Conservation (phyloP, 2,113 vertebrate species). For the Menura novaehollandiae region DNA sequence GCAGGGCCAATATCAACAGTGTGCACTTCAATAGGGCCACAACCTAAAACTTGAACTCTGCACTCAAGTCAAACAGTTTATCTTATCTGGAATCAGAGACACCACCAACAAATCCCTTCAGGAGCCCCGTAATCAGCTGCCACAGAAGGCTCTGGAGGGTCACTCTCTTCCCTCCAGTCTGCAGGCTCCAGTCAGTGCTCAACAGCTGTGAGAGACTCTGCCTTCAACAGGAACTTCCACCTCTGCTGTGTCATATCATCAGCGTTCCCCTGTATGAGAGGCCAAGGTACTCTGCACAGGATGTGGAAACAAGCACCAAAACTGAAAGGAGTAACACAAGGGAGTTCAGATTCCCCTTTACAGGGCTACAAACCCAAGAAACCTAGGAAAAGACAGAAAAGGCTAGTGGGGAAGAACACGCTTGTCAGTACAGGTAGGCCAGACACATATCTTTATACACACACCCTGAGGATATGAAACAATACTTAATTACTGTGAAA, state of each 20-base stretch:
- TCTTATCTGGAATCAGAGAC: not conserved
- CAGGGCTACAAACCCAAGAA: not conserved
- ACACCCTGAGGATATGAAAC: conserved; percentile 24
- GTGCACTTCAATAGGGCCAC: rapidly evolving
- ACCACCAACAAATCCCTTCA: not conserved
- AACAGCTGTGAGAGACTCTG: not conserved
- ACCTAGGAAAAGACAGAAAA: not conserved
- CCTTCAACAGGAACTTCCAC: not conserved
- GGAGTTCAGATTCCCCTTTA: not conserved
- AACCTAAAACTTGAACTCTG: not conserved
- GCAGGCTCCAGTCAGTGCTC: not conserved
- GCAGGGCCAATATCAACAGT: rapidly evolving
- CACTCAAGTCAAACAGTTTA: not conserved
- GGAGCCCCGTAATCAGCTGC: not conserved
- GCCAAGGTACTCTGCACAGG: not conserved
- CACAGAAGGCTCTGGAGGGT: not conserved
- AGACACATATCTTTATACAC: not conserved
- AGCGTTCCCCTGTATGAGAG: rapidly evolving
- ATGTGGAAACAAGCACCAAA: not conserved
- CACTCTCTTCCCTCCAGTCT: not conserved
- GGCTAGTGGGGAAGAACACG: not conserved
- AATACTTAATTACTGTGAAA: conserved; percentile 44
- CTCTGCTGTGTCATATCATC: not conserved
- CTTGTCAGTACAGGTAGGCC: conserved; percentile 3
- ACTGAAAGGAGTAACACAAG: not conserved